phyloP scores from a whole-genome alignment of 1,140 invertebrate genomes.

The Elymnias hypermnestra region DNA sequence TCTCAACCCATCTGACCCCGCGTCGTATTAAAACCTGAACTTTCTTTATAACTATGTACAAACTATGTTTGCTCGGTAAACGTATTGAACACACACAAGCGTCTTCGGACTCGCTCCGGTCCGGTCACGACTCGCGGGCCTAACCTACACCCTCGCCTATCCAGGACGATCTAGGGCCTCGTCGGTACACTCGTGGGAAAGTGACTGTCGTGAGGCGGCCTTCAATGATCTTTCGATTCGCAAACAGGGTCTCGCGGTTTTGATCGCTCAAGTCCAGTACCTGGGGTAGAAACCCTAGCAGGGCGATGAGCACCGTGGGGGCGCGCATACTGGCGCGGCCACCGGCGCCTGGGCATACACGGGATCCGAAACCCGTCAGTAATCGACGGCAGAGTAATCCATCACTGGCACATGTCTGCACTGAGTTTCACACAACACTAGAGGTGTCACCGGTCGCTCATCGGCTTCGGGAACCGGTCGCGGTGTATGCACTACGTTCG shows the following conservation, averaged over 20 bases:
- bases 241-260: conserved; percentile 58
- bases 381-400: conserved; percentile 62
- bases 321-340: conserved; percentile 71
- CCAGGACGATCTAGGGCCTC: conserved; percentile 63
- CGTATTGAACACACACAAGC: conserved; percentile 61
- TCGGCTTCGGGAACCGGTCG: conserved; percentile 63
- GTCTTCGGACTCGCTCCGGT: too few species aligned
- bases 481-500: conserved; percentile 66
- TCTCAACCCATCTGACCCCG: conserved; percentile 70
- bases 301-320: conserved; percentile 70
- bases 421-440: conserved; percentile 72
- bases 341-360: conserved; percentile 69
- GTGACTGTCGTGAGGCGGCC: conserved; percentile 46
- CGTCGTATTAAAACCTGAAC: conserved; percentile 70
- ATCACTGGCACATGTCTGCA: conserved; percentile 67
- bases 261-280: conserved; percentile 49
- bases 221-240: conserved; percentile 36
- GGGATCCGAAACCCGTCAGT: conserved; percentile 61
- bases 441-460: conserved; percentile 68
- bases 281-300: conserved; percentile 73
- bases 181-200: conserved; percentile 65
- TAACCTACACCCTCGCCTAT: conserved; percentile 61
- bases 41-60: conserved; percentile 72
- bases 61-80: conserved; percentile 66
- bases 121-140: conserved; percentile 62